Evolutionary conservation across 2,797 vertebrate genomes (phyloP), one percentile per base, ranked within the genome.

Genomic region (Melanotaenia maccullochi): DNA sequence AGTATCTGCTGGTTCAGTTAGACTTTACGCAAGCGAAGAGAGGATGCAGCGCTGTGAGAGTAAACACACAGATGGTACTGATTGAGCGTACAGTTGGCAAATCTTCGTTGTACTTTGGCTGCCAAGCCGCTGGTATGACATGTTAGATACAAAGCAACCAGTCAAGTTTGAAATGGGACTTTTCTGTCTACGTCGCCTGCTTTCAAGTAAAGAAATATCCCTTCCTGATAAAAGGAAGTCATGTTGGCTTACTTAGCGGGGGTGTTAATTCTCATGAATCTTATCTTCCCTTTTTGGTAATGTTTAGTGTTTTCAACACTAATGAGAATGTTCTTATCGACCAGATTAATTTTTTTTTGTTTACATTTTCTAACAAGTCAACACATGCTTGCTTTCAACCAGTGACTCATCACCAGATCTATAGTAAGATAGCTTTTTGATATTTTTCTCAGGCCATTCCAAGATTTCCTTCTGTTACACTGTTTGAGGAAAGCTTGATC

Each of bases 1-100:
- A 40, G 18, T 28, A 5, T 16, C 6, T 5, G 0, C 0, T 42
- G 54, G 18, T 52, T 65, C 38, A 56, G 30, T 63, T 44, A 24
- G 12, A 30, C 36, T 55, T 1, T 35, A 55, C 7, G 18, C 44
- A 64, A 51, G 28, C 60, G 8, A 75, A 75, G 28, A 14, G 28
- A 55, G 4, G n/a, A 5, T 18, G 25, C 9, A 9, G 18, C 32
- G 16, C 20, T 32, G 35, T 56, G 24, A 66, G 33, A 61, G 30
- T 30, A 60, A 81, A 78, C 52, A 60, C 2, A 2, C 49, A 32
- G 33, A 60, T 44, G 35, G 47, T 8, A 38, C 52, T 77, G 69
- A 71, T 71, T 49, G 72, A 16, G 12, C 1, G 0, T 40, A 12
- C 44, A 68, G 66, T 64, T 77, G 68, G 58, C 69, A 55, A 49